phyloP scores from a whole-genome alignment of 2,797 vertebrate species.

The Chiloscyllium punctatum region DNA sequence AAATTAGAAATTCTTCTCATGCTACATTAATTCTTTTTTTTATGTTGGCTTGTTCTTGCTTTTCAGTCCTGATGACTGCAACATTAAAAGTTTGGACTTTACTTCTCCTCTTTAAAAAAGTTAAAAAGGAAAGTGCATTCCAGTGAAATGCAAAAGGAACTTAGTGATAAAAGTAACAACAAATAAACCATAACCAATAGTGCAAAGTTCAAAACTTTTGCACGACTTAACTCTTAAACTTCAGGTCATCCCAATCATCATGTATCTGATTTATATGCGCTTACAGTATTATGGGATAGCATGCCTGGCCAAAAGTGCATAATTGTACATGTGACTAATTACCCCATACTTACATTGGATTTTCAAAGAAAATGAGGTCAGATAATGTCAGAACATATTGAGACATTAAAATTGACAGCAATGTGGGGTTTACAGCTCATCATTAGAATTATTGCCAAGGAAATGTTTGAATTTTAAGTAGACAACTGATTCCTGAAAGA shows the following conservation, averaged over 20 bases:
- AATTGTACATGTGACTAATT: background rate
- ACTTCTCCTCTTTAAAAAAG: too few relatives aligned
- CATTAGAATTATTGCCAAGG: background rate
- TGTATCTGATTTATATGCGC: background rate
- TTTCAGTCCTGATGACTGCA: too few relatives aligned
- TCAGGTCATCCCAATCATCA: background rate
- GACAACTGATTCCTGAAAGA: background rate
- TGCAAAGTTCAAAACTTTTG: background rate
- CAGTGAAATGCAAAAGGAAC: background rate
- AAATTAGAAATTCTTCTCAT: too few relatives aligned
- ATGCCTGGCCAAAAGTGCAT: background rate
- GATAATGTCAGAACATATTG: background rate
- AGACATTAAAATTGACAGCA: background rate
- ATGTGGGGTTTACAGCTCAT: background rate
- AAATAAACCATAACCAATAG: background rate
- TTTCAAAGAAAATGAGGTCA: background rate
- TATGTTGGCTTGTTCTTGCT: too few relatives aligned
- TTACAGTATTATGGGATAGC: background rate
- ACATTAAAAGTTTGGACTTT: too few relatives aligned
- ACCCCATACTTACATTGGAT: background rate
- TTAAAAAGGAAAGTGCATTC: background rate
- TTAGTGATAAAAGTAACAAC: background rate
- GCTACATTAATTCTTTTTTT: too few relatives aligned
- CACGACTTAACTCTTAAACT: background rate
- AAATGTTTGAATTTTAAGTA: background rate